Evolutionary conservation across 2,113 vertebrate species (phyloP).

Genomic region (Psophia crepitans): DNA sequence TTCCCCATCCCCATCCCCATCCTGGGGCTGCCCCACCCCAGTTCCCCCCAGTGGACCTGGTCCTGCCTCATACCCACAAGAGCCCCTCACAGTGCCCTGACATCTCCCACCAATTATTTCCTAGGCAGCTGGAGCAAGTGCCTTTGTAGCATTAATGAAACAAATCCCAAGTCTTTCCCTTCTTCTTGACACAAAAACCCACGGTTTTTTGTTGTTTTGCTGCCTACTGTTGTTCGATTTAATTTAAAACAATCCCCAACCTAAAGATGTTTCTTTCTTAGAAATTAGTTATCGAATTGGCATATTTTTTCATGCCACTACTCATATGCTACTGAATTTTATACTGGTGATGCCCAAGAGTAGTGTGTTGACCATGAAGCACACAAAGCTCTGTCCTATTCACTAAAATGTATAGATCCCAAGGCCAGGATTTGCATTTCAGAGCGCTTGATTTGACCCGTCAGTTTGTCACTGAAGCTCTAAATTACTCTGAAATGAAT

Average conservation of each 20-base stretch:
- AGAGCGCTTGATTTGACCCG: not conserved
- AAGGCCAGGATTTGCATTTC: not conserved
- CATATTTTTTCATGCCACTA: not conserved
- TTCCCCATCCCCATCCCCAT: not conserved
- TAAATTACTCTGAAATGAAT: not conserved
- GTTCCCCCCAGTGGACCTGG: not conserved
- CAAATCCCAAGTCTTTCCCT: not conserved
- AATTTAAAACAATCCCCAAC: not conserved
- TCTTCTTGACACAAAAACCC: not conserved
- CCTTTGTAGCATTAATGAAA: not conserved
- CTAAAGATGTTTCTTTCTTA: not conserved
- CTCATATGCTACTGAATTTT: not conserved
- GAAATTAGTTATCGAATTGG: not conserved
- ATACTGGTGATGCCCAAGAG: not conserved
- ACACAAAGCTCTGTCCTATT: not conserved
- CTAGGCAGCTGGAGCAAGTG: not conserved
- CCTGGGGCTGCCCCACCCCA: accelerated
- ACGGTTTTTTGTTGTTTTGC: not conserved
- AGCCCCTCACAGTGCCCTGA: accelerated
- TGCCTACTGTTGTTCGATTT: not conserved
- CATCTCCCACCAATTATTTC: not conserved
- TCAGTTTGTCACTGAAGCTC: not conserved
- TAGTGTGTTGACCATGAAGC: not conserved
- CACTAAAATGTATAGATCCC: not conserved
- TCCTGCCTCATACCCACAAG: accelerated